Evolutionary conservation across 2,113 vertebrate species (phyloP).

Genomic region (Trogon surrucura): DNA sequence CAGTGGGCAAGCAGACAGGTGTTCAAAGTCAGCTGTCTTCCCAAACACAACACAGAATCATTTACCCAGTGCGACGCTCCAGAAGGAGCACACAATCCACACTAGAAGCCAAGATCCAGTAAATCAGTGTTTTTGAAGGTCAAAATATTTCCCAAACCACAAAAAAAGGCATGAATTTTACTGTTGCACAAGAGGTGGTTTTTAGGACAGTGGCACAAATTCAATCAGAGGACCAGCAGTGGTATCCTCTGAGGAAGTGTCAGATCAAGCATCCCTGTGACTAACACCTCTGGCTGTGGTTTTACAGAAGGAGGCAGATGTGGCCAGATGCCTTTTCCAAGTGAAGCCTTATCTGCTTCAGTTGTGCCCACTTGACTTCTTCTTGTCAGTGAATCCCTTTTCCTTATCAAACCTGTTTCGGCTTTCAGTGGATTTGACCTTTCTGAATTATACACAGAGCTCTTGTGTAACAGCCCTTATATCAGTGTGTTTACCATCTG

Average conservation of each 20-base stretch:
- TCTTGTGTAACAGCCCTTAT: constrained; percentile 65
- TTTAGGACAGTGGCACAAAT: background rate
- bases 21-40: background rate
- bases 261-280: background rate
- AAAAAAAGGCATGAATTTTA: background rate
- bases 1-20: background rate
- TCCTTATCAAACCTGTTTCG: background rate
- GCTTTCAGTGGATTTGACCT: constrained; percentile 59
- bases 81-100: background rate
- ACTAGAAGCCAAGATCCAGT: background rate
- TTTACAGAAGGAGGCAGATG: constrained; percentile 1
- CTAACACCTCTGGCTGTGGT: background rate
- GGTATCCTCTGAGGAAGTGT: background rate
- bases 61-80: background rate
- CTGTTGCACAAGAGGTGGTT: background rate
- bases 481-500: constrained; percentile 71
- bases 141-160: background rate
- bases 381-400: constrained; percentile 25
- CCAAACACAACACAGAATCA: background rate
- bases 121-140: background rate
- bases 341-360: background rate
- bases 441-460: constrained; percentile 57
- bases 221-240: background rate
- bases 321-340: background rate
- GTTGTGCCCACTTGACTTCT: constrained; percentile 16